Evolutionary conservation across 2,888 invertebrate genomes (phyloP), one percentile per base, ranked within the genome.

Genomic region (Meteorus cinctellus): DNA sequence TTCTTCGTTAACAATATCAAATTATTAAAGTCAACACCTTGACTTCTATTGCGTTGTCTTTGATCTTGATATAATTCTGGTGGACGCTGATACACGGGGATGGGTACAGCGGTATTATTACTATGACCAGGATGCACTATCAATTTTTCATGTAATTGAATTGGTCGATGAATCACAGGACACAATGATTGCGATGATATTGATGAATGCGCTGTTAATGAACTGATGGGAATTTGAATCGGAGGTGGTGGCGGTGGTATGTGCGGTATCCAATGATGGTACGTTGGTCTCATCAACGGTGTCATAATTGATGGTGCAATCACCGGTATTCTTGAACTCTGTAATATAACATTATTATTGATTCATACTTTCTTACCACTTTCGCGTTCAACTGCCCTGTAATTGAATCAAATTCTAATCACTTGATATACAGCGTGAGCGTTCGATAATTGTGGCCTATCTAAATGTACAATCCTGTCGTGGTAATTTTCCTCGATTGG

Each of bases 21-120:
- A 79, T 89, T 89, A 59, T 85, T 88, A 60, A 87, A 89, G 75
- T 89, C 89, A 1, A 87, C 88, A 0, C 88, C 89, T 36, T 86
- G 86, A 51, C 77, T 84, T 71, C 55, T 76, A 65, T 86, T 87
- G 8, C 81, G 78, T 0, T 86, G 80, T 27, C 85, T 85, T 6
- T 82, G 80, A 0, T 88, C 88, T 31, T 83, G 85, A 27, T 86
- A 84, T 5, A 86, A 66, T 67, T 89, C 89, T 0, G 82, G 77
- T 0, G 86, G 86, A 31, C 86, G 83, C 55, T 89, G 89, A 48
- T 89, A 88, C 2, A 88, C 85, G 0, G 88, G 88, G 73, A 88
- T 88, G 3, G 85, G 81, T 5, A 78, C 77, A 8, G 81, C 76
- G 14, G 65, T 63, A 65, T 41, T 16, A 31, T 24, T 70, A 45